These are phyloP conservation scores for Mallotus villosus DNA, from an alignment of 2,797 vertebrate species.

Conservation along the genomic window DNA sequence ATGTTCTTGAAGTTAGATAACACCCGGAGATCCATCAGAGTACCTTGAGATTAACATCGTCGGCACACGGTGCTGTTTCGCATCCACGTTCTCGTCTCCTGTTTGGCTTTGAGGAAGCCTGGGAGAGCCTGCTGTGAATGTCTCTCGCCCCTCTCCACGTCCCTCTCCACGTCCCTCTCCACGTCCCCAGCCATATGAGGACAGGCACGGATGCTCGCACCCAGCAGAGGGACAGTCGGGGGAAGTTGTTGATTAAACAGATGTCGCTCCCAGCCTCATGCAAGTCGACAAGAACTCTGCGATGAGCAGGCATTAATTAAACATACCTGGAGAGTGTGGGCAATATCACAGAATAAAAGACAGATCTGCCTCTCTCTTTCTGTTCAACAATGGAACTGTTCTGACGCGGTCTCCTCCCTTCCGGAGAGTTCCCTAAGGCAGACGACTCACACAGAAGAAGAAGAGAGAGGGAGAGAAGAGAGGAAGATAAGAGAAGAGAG, in stretches of 20 bases:
- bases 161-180: background rate
- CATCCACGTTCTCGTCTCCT: background rate
- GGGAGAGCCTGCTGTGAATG: background rate
- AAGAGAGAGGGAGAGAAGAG: too few species aligned
- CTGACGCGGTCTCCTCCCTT: slow-evolving; percentile 21
- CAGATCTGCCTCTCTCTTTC: slow-evolving; percentile 37
- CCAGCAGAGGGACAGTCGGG: background rate
- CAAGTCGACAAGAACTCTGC: slow-evolving; percentile 56
- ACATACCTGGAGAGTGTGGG: slow-evolving; percentile 57
- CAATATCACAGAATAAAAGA: slow-evolving; percentile 52
- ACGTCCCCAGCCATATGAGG: too few species aligned
- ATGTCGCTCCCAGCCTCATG: slow-evolving; percentile 53
- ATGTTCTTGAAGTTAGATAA: background rate
- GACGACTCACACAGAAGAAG: slow-evolving; percentile 7
- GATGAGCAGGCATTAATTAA: slow-evolving; percentile 69
- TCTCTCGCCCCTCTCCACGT: background rate
- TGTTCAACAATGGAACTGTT: slow-evolving; percentile 22
- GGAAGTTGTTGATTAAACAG: slow-evolving; percentile 75
- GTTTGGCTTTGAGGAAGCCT: background rate
- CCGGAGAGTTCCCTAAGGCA: slow-evolving; percentile 25
- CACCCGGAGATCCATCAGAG: background rate
- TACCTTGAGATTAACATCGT: background rate
- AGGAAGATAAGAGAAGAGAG: too few species aligned
- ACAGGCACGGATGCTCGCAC: background rate
- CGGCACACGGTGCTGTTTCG: background rate